Evolutionary conservation across 2,113 vertebrate species (phyloP), one percentile per base, ranked within the genome.

Genomic region (Myanophis thanlyinensis): DNA sequence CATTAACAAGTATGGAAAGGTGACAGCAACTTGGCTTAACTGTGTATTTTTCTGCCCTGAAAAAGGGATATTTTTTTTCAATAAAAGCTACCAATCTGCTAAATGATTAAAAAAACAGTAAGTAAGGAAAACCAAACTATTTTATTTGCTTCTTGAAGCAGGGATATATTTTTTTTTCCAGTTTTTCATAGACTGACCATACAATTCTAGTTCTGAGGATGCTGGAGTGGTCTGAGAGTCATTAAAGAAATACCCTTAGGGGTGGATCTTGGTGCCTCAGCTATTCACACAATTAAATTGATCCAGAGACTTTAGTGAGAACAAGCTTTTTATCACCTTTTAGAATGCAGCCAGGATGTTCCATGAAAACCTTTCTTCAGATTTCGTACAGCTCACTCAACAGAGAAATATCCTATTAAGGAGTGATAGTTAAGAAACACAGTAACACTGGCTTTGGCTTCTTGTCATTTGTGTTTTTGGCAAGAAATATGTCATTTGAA

Each of bases 1-100:
- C 51, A 92, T 20, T 51, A 48, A 91, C 91, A 0, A 35, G 85
- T 90, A 89, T 80, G 91, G 62, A 95, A 94, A 95, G 80, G 62
- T 59, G 51, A 84, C 88, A 93, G 92, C 40, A 93, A 54, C 22
- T 88, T 91, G 54, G 46, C 51, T 95, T 48, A 8, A 18, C 3
- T 67, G 86, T 93, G 56, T 84, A 56, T 52, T 95, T 80, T 94
- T n/a, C 86, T 93, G 84, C 49, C 88, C 59, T 90, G 20, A 91
- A 93, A 67, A 3, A 92, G 46, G 35, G 23, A 18, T 80, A 88
- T 85, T 87, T 59, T 85, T 85, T 59, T 85, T 0, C 59, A 0
- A 92, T 7, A 30, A 53, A 93, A 67, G 6, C 20, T 46, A 0
- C 22, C 8, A 87, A 56, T 85, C 49, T 89, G 62, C 94, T 22